Evolutionary conservation across 2,888 invertebrate genomes (phyloP), one percentile per base, ranked within the genome.

Genomic region (Oligia fasciuncula): DNA sequence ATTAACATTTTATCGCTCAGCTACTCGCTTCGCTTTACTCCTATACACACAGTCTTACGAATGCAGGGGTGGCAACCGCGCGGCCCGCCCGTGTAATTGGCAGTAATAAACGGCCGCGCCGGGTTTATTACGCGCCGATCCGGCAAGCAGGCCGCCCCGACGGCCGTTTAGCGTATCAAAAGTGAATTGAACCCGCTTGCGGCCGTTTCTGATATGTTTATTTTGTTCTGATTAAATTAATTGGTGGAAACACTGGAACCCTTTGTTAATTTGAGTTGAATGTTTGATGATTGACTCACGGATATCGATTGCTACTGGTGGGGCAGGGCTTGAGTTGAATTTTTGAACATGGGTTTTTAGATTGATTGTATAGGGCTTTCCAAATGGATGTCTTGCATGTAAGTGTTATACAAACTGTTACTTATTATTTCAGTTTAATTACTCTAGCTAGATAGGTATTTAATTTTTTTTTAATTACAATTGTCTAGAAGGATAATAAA

Each of bases 41-140:
- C 29, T 90, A 81, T 85, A 75, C 60, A 40, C 80, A 35, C 62
- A n/a, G 72, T 87, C 86, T 88, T 90, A 91, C 85, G 80, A 91
- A 88, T 91, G 92, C 94, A 71, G 94, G 92, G 94, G 91, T 95
- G 94, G 94, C 94, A 95, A 94, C 93, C 83, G 81, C 87, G 84
- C 87, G 86, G 82, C 86, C 82, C 90, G 82, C 86, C 82, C 90
- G 87, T 87, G 89, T 92, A 92, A 92, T 91, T 91, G 95, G 92
- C 92, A 91, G 92, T 92, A 93, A 94, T 90, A 87, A 89, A 85
- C 87, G 87, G 86, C 87, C 86, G 81, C 84, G 87, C 85, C 76
- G 88, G 86, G 87, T 91, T 90, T 91, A 92, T 92, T 91, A 92
- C 90, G 88, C 83, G 86, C 81, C 87, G 86, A 81, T 83, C 82